Evolutionary conservation across 37 sponge, comb jelly and placozoan species (phyloP), one percentile per base, ranked within the genome.

Genomic region (Axinella damicornis): DNA sequence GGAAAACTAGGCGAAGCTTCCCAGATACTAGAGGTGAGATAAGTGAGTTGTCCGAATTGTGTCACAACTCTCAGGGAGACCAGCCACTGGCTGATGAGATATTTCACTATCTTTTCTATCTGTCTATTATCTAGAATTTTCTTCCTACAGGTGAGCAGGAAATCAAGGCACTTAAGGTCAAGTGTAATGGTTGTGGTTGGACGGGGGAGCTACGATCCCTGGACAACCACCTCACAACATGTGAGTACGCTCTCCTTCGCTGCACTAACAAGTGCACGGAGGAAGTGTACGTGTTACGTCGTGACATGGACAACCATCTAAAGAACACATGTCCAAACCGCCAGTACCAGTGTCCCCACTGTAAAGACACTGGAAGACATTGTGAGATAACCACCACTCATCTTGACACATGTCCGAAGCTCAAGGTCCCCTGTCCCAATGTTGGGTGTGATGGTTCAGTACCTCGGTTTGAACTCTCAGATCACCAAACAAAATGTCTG

Each of bases 341-440:
- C n/a, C 84, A 39, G 76, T 84, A 39, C 35, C 25, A 84, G 36
- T 84, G 84, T 53, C 84, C 84, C 0, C 76, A 74, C 18, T 84
- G 76, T 34, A 36, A 74, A n/a, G 75, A 60, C 68, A 76, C 46
- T 25, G 76, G 75, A 2, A 68, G 64, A 65, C 25, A 84, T 57
- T 19, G 65, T 46, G 62, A 65, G 55, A 75, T 64, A 0, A 84
- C 65, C 2, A 75, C 65, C 16, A 19, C 56, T 36, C 84, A 84
- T 46, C 40, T 65, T 24, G 84, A 75, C 33, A 25, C 20, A 15
- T 84, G 84, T 37, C 84, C 63, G 30, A 62, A 67, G 21, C 12
- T 76, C 19, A 41, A 53, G 37, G 64, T 76, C 4, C 46, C 9
- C 34, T 84, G 84, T 37, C 75, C 84, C 34, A 84, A 75, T 28